Base-by-base conservation (phyloP, 2,888 invertebrate species). In the Iphiclides podalirius region DNA sequence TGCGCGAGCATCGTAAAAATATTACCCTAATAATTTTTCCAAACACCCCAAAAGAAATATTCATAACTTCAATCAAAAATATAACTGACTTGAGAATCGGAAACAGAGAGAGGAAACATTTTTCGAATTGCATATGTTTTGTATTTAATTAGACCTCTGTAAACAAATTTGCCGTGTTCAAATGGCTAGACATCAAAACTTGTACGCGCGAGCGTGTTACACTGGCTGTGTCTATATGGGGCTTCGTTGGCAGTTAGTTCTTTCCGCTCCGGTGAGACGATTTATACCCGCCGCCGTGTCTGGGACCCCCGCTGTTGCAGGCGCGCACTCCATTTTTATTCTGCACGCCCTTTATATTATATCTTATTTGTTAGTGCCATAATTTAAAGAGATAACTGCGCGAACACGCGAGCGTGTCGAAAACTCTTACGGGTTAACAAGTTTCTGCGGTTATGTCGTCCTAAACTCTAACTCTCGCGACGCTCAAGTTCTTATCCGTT, bases 241-340 rank as follows among this genome's bases (percentile, higher is more conserved):
- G 14, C 45, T 45, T 12, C 37, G 45, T 37, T 17, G 28, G 37
- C 37, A 37, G 45, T 45, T 17, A 37, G 37, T 14, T 37, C 8
- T 45, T 45, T 37, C 28, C 43, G 44, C 36, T 44, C 36, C 23
- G 37, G 6, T 37, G 37, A 34, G 17, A 42, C 47, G 42, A 48
- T 42, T 42, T 48, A 43, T 43, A 11, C 7, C n/a, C 28, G 33
- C 23, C 12, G 33, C 23, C 12, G 37, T 16, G 26, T 20, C 42
- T 37, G 31, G 36, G 14, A 3, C 4, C 31, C 23, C 26, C 16
- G 37, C 36, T 42, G 43, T 36, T 42, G 13, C 36, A 20, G 11
- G 28, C 12, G 12, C 45, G 15, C 38, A 34, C 34, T 49, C 43
- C 37, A 49, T 44, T 43, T 38, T 49, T 39, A 43, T 34, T 42